A percentile compares a stretch with the other conserved stretches of the same genome.
These are phyloP conservation scores for Aurelia sp. DNA, from an alignment of 30 jellyfish, hydroid and myxozoan species.

Conservation along the genomic window DNA sequence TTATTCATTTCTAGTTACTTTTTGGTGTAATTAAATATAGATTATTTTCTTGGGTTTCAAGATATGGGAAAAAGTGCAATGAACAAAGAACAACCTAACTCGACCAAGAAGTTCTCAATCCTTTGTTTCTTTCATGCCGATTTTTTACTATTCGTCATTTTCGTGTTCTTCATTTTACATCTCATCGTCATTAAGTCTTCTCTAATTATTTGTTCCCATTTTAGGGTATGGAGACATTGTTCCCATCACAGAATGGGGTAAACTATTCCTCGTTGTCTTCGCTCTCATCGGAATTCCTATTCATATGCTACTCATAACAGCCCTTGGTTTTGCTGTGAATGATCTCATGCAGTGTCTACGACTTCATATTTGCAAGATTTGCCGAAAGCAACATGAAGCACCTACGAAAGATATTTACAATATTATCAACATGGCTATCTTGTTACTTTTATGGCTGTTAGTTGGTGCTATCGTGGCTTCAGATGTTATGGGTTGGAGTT, in stretches of 20 bases:
- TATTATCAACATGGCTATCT: not conserved
- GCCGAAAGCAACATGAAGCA: not conserved
- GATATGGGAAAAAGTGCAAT: no score
- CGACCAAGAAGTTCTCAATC: no score
- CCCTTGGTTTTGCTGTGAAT: not conserved
- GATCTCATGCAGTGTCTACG: not conserved
- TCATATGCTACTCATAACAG: not conserved
- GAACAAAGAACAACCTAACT: no score
- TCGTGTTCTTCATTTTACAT: no score
- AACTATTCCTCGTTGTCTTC: not conserved
- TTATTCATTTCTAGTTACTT: no score
- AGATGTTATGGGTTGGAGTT: not conserved
- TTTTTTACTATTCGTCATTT: no score
- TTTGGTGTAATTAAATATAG: no score
- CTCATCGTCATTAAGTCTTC: no score
- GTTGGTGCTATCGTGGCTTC: constrained; percentile 4
- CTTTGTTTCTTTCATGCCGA: no score
- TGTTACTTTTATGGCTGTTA: not conserved
- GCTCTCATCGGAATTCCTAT: not conserved
- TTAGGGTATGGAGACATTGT: not conserved
- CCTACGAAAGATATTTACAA: not conserved
- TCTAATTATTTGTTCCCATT: no score
- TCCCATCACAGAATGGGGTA: not conserved
- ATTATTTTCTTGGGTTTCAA: no score
- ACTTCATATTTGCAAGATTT: not conserved